Percentiles rank a stretch among this genome's conserved stretches.
Conservation (phyloP, 1,140 invertebrate genomes). For the Cydia amplana region DNA sequence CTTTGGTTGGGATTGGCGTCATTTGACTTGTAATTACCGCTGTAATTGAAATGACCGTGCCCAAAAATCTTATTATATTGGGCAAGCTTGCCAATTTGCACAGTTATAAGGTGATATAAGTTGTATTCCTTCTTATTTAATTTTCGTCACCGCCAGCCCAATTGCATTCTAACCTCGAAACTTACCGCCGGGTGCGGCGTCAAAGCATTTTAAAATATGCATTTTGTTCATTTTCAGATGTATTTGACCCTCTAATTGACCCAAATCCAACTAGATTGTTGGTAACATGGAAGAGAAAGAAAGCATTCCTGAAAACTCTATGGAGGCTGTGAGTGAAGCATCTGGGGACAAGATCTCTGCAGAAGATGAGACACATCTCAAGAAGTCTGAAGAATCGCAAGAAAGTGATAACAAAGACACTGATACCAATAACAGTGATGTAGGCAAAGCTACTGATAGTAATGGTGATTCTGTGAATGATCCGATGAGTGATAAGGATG, state of each 20-base stretch:
- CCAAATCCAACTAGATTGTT: constrained; percentile 51
- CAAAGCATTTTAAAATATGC: not conserved
- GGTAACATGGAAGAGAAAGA: constrained; percentile 70
- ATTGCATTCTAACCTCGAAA: constrained; percentile 27
- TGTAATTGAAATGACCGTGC: constrained; percentile 39
- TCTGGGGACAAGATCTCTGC: constrained; percentile 40
- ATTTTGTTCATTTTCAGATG: constrained; percentile 59
- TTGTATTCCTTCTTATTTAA: not conserved
- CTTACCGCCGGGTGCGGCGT: constrained; percentile 30
- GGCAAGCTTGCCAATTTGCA: not conserved
- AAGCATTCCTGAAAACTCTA: constrained; percentile 48
- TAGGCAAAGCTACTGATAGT: constrained; percentile 44
- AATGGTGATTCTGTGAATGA: constrained; percentile 46
- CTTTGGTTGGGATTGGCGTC: constrained; percentile 40
- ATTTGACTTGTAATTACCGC: constrained; percentile 41
- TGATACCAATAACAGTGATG: constrained; percentile 37
- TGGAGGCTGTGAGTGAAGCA: constrained; percentile 40
- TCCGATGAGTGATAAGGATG: constrained; percentile 26
- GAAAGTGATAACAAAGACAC: constrained; percentile 35
- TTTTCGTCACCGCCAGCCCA: not conserved
- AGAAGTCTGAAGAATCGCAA: constrained; percentile 40
- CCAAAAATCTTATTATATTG: constrained; percentile 20
- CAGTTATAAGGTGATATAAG: not conserved
- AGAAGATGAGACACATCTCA: constrained; percentile 35
- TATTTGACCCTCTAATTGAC: constrained; percentile 39